Evolutionary conservation across 2,888 invertebrate species (phyloP), one percentile per base, ranked within the genome.

Genomic region (Platycheirus albimanus): DNA sequence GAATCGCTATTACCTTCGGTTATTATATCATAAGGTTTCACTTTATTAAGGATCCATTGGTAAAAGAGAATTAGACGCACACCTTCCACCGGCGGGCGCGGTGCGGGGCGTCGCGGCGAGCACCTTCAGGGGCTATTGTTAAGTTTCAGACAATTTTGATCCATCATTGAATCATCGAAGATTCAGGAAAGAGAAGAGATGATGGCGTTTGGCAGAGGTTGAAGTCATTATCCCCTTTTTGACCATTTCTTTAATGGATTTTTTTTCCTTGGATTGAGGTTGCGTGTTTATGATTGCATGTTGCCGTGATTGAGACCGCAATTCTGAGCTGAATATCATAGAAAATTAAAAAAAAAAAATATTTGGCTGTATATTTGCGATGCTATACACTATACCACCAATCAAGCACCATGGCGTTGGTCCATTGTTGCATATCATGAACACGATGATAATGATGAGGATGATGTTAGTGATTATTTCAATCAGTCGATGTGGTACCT

Each of bases 401-500:
- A 80, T 71, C 63, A 66, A 28, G 49, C 67, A 69, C 24, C 51
- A 51, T 7, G 30, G 17, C 2, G 0, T 11, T 28, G 51, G 70
- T n/a, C 45, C 45, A 76, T 76, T 69, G 70, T 64, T 51, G 80
- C 41, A 28, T 74, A 80, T 80, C 64, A 51, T 69, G 56, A 63
- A 17, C 63, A 36, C 66, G 71, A 81, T 47, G 64, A 76, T 81
- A 71, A 81, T 76, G 51, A 75, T 54, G 75, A 69, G 80, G 76
- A 81, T 81, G 80, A 81, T 81, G 71, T 52, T 66, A 71, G 80
- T 81, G 66, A 81, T 81, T 81, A 81, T 81, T 66, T 19, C 52
- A 71, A 66, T 81, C 80, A 76, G 54, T 70, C 56, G 64, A 71
- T 61, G 43, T 64, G 75, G 63, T 66, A 38, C n/a, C n/a, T n/a